These are phyloP conservation scores for Embiotoca jacksoni DNA, from an alignment of 2,113 vertebrate species.

Conservation along the genomic window DNA sequence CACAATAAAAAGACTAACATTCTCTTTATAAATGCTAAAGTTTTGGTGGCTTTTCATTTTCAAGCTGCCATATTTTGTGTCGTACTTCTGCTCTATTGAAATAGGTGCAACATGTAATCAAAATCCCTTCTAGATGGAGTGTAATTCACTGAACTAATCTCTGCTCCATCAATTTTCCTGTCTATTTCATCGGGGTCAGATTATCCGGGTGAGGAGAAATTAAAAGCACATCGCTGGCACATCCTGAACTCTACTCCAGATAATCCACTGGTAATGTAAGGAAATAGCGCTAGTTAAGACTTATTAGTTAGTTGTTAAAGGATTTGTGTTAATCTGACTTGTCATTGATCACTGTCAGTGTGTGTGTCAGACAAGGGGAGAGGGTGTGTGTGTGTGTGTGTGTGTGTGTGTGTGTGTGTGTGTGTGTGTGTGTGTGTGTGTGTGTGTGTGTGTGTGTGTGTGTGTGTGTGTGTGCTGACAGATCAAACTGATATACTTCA, in stretches of 20 bases:
- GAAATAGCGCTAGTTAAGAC: constrained; percentile 46
- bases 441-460: background rate
- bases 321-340: constrained; percentile 54
- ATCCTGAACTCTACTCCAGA: constrained; percentile 60
- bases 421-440: background rate
- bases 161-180: constrained; percentile 37
- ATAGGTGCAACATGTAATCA: constrained; percentile 1
- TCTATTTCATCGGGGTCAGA: constrained; percentile 45
- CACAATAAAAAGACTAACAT: background rate
- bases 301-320: constrained; percentile 21
- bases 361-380: constrained; percentile 11
- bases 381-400: background rate
- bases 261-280: constrained; percentile 67
- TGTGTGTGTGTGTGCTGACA: background rate
- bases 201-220: constrained; percentile 68
- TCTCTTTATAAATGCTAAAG: no score
- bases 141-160: constrained; percentile 42
- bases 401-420: background rate
- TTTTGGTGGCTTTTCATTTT: background rate
- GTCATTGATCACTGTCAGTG: constrained; percentile 62
- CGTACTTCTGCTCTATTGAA: background rate
- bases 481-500: constrained; percentile 29
- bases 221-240: constrained; percentile 59
- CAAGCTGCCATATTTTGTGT: constrained; percentile 2
- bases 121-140: constrained; percentile 23